Evolutionary conservation across 2,888 invertebrate species (phyloP), one percentile per base, ranked within the genome.

Genomic region (Luperina nickerlii): DNA sequence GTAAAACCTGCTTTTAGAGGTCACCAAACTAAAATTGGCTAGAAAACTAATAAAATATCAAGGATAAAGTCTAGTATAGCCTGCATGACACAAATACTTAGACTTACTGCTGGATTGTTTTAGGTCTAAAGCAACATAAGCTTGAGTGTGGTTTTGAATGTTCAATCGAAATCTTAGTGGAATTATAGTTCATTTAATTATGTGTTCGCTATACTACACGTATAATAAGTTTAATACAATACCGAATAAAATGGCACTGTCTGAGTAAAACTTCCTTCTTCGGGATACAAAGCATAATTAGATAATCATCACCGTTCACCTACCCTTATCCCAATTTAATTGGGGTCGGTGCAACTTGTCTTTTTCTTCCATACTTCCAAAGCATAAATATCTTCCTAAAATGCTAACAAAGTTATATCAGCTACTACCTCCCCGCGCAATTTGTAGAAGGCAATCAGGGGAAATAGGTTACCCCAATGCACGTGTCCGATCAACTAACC

Each of bases 31-130:
- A 75, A 85, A 76, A 74, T 76, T 75, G 76, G 79, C 76, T 86
- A 79, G 80, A 87, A 84, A 87, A 86, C 78, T 82, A 75, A 81
- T 81, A 75, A 77, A 81, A 86, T 72, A 78, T 77, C 84, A 81
- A 81, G 85, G 78, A 66, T 67, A 81, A 57, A 81, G 68, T 81
- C 27, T 81, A 68, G 13, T 27, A 57, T 69, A 38, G 57, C 48
- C 48, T 54, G 11, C 62, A 68, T 81, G 67, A 27, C 65, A 62
- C 2, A 60, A 81, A 32, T 72, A 82, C 68, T 48, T 69, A 73
- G 24, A 78, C 51, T 51, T 65, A 65, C 73, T 73, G 38, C 20
- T 68, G 38, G 5, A 45, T 18, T 62, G 24, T 67, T 70, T 80
- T 62, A n/a, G 45, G 54, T 73, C 51, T 60, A 5, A n/a, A 76